Percentiles rank a stretch among this genome's conserved stretches.
Conservation (phyloP, 2,797 vertebrate genomes). For the Hemitrygon akajei region DNA sequence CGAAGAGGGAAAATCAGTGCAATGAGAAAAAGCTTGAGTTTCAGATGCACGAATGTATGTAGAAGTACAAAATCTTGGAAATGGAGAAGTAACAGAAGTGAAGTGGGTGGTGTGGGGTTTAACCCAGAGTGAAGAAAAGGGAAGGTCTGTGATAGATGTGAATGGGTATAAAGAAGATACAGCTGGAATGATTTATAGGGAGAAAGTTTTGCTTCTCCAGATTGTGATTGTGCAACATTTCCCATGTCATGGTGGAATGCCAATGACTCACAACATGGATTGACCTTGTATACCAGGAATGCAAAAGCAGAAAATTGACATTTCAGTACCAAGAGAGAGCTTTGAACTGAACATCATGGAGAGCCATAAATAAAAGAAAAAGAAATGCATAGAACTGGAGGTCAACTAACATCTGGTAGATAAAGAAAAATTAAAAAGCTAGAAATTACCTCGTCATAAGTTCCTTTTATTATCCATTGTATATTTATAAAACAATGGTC, state of each 20-base stretch:
- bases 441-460: background rate
- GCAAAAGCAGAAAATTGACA: background rate
- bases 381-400: background rate
- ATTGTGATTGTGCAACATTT: background rate
- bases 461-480: background rate
- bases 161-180: background rate
- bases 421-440: background rate
- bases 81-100: background rate
- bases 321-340: background rate
- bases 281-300: background rate
- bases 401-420: background rate
- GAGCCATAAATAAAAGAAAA: background rate
- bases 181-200: background rate
- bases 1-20: no score
- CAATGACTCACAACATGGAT: background rate
- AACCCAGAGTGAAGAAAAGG: background rate
- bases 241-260: background rate
- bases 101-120: no score
- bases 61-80: background rate
- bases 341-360: background rate
- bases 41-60: background rate
- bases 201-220: background rate
- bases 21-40: background rate
- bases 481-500: constrained; percentile 1
- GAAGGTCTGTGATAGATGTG: background rate